phyloP scores from a whole-genome alignment of 2,797 vertebrate genomes.

The Neosilurus mollespiculum region DNA sequence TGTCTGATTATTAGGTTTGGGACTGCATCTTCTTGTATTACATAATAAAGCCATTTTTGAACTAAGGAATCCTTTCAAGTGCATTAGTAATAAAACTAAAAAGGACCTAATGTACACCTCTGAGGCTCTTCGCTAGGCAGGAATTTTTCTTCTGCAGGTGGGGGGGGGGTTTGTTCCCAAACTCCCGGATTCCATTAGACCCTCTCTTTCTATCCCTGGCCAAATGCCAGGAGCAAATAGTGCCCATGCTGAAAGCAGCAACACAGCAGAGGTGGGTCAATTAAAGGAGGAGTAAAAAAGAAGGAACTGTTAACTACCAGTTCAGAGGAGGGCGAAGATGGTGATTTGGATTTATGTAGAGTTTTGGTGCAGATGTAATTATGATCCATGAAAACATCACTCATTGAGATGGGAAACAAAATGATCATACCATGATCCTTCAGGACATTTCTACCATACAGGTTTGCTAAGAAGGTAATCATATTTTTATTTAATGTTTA shows the following conservation, averaged over 20 bases:
- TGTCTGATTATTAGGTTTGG: background rate
- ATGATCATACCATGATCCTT: background rate
- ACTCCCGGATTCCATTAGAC: conserved; percentile 81
- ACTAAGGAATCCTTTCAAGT: conserved; percentile 4
- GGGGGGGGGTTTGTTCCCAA: conserved; percentile 61
- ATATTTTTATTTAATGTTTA: background rate
- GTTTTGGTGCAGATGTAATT: background rate
- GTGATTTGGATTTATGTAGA: background rate
- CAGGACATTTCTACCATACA: background rate
- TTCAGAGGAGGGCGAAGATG: background rate
- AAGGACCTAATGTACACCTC: conserved; percentile 10
- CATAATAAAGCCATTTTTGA: background rate
- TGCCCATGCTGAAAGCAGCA: conserved; percentile 48
- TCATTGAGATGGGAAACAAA: background rate
- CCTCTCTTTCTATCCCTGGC: conserved; percentile 69
- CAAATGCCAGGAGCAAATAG: conserved; percentile 73
- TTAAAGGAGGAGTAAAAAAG: conserved; percentile 14
- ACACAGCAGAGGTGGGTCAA: background rate
- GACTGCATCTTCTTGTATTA: background rate
- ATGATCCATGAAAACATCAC: background rate
- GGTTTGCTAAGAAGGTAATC: background rate
- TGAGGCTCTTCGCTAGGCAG: conserved; percentile 1
- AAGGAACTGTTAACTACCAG: background rate
- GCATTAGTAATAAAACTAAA: background rate
- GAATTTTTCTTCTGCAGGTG: background rate